Conservation (phyloP, 2,797 vertebrate species). For the Leucoraja ocellata region DNA sequence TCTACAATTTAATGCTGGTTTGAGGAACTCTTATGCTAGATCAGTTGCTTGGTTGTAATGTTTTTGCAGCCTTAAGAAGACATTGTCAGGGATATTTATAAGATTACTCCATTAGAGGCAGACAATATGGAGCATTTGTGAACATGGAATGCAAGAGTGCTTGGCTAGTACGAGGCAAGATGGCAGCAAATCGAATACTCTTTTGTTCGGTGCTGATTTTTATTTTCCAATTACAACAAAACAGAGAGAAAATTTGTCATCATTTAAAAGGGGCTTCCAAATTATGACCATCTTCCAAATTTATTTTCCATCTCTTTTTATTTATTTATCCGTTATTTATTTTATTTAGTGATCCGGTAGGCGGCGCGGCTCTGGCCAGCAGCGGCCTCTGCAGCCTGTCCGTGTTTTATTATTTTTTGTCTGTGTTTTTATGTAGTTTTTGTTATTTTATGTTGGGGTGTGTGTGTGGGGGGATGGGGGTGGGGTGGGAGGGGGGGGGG, state of each 20-base stretch:
- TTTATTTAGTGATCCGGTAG: no score
- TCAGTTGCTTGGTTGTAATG: background rate
- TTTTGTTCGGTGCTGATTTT: background rate
- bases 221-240: background rate
- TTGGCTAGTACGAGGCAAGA: background rate
- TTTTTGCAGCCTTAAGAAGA: background rate
- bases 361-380: no score
- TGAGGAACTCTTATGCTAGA: background rate
- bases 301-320: background rate
- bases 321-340: no score
- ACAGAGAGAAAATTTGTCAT: background rate
- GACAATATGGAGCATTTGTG: background rate
- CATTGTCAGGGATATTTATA: background rate
- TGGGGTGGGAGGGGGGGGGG: no score
- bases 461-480: no score
- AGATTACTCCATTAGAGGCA: no score
- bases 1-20: constrained; percentile 45
- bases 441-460: no score
- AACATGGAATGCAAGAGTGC: background rate
- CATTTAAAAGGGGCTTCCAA: background rate
- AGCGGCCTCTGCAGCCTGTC: no score
- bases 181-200: background rate
- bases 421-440: no score
- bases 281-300: background rate
- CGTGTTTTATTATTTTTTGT: no score